Percentiles rank a stretch among this genome's conserved stretches.
Conservation (phyloP, 2,113 vertebrate species). For the Fregetta grallaria region DNA sequence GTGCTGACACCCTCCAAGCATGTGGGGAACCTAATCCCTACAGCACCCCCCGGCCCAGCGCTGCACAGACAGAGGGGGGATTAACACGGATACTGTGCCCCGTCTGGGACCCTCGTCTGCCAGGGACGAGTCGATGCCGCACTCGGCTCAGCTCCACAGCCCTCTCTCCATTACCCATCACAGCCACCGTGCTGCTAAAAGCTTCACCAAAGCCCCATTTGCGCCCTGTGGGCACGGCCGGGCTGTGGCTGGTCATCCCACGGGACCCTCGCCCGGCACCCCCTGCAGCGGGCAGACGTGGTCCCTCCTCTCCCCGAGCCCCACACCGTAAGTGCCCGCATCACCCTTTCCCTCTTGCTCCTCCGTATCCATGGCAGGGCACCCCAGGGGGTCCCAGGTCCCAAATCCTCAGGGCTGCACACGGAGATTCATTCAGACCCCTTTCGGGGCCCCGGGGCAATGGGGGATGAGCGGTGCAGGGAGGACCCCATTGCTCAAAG, state of each 20-base stretch:
- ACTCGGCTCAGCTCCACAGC: background rate
- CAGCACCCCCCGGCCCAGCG: background rate
- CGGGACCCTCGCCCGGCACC: background rate
- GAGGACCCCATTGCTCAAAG: fast-evolving
- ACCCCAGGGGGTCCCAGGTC: background rate
- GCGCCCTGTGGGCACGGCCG: background rate
- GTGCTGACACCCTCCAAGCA: background rate
- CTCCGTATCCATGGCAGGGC: fast-evolving
- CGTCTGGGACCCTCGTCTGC: background rate
- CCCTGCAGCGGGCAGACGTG: fast-evolving
- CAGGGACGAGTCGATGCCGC: fast-evolving
- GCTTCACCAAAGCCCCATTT: background rate
- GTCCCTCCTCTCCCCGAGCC: background rate
- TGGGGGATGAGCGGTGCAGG: fast-evolving
- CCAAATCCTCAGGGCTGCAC: background rate
- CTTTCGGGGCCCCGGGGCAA: fast-evolving
- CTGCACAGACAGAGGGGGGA: fast-evolving
- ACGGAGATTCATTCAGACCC: fast-evolving
- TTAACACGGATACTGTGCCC: fast-evolving
- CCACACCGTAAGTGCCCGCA: background rate
- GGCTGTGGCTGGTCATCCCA: background rate
- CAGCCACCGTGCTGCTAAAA: background rate
- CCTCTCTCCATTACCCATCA: background rate
- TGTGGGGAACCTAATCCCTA: fast-evolving
- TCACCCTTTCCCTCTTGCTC: background rate